Base-by-base conservation (phyloP, 2,888 invertebrate genomes). In the Aromia moschata region DNA sequence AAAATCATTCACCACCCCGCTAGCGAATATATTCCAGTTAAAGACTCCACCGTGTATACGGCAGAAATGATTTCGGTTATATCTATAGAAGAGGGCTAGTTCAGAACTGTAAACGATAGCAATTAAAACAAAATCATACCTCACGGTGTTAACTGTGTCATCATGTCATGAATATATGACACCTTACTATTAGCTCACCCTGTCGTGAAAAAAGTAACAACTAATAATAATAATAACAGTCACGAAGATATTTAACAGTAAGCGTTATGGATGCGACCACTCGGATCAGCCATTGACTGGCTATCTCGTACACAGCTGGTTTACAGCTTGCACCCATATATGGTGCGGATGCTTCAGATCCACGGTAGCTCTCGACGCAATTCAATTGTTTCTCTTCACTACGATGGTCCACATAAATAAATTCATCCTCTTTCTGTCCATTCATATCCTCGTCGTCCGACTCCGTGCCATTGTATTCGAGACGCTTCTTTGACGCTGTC, bases 291-390 rank as follows among this genome's bases (percentile, higher is more conserved):
- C 56, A 49, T 36, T 49, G 49, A 56, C 43, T 49, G 56, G 43
- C n/a, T 16, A 18, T 49, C 12, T 18, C 14, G 41, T 54, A 43
- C 25, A 16, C 43, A 51, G 49, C 43, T 43, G 56, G 49, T 49
- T 56, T 43, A 16, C 36, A 43, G 15, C 10, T 18, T 7, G 31
- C 40, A 20, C 10, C 56, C 56, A 49, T 49, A 49, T 56, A 51
- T 38, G 43, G 56, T 15, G 44, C 15, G 49, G 47, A 49, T 43
- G 49, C 56, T 56, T 43, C 37, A 49, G 36, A 49, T 49, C 41
- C 44, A 56, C 56, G 43, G 56, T 56, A 56, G 56, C 44, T n/a
- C n/a, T 36, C 36, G 49, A 36, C 37, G 43, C 56, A 51, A 51
- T 56, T 56, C 51, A 56, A 49, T 56, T 56, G 47, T 56, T 56